Evolutionary conservation across 2,888 invertebrate species (phyloP).

Genomic region (Polydrusus pterygomalis): DNA sequence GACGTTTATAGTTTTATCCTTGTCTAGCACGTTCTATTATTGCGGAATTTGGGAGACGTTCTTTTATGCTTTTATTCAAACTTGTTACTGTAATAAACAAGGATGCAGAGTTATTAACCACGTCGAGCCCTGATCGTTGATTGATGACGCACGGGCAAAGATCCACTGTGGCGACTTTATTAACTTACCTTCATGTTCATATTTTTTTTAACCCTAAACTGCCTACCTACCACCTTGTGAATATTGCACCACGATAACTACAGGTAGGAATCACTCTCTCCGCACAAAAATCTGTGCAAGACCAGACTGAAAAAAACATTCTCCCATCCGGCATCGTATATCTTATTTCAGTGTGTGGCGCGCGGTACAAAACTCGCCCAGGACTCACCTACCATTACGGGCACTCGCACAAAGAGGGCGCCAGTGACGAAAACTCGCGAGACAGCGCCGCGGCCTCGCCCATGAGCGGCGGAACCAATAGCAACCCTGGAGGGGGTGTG

Average conservation of each 20-base stretch:
- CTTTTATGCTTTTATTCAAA: too few species aligned
- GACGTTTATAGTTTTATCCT: too few species aligned
- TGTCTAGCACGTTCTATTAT: too few species aligned
- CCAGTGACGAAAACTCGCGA: conserved; percentile 73
- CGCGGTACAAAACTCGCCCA: conserved; percentile 96
- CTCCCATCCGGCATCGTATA: conserved; percentile 38
- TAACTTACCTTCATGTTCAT: background rate
- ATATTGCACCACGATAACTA: conserved; percentile 39
- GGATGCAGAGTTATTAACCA: too few species aligned
- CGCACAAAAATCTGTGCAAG: background rate
- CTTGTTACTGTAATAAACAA: too few species aligned
- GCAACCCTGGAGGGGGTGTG: conserved; percentile 67
- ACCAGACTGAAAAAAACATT: background rate
- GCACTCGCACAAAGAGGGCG: conserved; percentile 87
- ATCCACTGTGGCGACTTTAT: too few species aligned
- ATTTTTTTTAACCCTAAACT: background rate
- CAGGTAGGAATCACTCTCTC: background rate
- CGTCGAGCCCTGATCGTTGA: too few species aligned
- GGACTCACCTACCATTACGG: conserved; percentile 97
- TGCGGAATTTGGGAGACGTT: too few species aligned
- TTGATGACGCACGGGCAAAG: too few species aligned
- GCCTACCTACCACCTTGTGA: conserved; percentile 12
- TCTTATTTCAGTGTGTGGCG: conserved; percentile 88
- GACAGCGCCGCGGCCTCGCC: conserved; percentile 70
- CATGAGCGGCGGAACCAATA: conserved; percentile 67